Conservation (phyloP, 2,113 vertebrate species). For the Toxostoma redivivum region DNA sequence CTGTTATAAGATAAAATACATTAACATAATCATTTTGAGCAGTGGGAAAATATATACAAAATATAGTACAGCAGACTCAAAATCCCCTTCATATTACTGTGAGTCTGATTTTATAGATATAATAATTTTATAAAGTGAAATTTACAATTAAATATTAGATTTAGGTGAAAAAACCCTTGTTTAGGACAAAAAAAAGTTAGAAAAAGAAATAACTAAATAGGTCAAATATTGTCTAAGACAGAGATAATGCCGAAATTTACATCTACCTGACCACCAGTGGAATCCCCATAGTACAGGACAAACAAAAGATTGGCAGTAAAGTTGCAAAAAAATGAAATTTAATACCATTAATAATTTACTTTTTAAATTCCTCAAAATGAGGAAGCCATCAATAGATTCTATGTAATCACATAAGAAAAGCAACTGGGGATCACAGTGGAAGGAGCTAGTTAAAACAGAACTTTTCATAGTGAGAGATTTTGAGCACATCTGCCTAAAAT, state of each 20-base stretch:
- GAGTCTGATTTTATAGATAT: not conserved
- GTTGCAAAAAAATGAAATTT: not conserved
- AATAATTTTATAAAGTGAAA: not conserved
- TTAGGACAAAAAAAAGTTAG: not conserved
- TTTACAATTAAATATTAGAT: not conserved
- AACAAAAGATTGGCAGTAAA: not conserved
- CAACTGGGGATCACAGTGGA: not conserved
- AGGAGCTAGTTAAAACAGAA: not conserved
- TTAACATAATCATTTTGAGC: not conserved
- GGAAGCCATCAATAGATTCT: not conserved
- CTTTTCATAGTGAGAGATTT: not conserved
- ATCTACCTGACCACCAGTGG: not conserved
- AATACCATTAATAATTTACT: not conserved
- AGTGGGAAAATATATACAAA: not conserved
- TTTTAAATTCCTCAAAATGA: not conserved
- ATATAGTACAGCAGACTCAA: not conserved
- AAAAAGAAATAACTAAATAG: not conserved
- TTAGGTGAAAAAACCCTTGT: accelerated
- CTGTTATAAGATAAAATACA: not conserved
- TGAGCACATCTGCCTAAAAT: not conserved
- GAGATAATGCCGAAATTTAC: not conserved
- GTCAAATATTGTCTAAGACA: not conserved
- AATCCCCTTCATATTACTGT: not conserved
- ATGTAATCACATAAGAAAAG: not conserved
- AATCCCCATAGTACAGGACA: not conserved